These are phyloP conservation scores for Macrobrachium nipponense DNA, from an alignment of 1,140 invertebrate genomes.

Conservation along the genomic window DNA sequence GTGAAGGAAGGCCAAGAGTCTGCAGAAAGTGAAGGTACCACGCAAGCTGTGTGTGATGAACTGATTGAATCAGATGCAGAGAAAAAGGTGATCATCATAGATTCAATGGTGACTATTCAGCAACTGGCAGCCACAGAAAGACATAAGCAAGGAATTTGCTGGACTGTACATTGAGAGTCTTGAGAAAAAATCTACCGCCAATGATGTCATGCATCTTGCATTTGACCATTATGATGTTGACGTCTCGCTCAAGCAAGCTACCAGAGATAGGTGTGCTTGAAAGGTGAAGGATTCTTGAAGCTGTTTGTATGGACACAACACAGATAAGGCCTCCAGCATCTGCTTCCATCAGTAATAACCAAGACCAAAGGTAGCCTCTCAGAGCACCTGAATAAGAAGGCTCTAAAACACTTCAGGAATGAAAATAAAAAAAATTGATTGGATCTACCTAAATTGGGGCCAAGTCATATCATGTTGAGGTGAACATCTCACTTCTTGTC, in stretches of 20 bases:
- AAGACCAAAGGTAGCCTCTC: neutral
- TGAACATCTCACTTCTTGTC: neutral
- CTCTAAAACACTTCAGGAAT: neutral
- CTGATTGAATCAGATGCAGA: no score
- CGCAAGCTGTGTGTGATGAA: no score
- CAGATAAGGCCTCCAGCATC: neutral
- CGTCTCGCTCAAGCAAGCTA: neutral
- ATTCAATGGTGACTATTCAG: no score
- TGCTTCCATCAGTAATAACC: neutral
- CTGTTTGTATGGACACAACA: neutral
- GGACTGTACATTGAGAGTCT: neutral
- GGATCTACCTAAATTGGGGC: neutral
- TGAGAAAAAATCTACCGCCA: neutral
- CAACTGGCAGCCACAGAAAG: no score
- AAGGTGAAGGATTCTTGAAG: neutral
- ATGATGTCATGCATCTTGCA: neutral
- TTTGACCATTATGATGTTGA: constrained; percentile 6
- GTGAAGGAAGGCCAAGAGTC: no score
- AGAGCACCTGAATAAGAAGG: neutral
- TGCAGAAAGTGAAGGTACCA: no score
- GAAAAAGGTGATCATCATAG: no score
- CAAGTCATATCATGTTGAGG: neutral
- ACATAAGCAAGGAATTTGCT: no score
- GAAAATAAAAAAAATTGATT: neutral
- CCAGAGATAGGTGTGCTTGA: neutral